phyloP scores from a whole-genome alignment of 2,113 vertebrate genomes.

The Mormoops blainvillei region DNA sequence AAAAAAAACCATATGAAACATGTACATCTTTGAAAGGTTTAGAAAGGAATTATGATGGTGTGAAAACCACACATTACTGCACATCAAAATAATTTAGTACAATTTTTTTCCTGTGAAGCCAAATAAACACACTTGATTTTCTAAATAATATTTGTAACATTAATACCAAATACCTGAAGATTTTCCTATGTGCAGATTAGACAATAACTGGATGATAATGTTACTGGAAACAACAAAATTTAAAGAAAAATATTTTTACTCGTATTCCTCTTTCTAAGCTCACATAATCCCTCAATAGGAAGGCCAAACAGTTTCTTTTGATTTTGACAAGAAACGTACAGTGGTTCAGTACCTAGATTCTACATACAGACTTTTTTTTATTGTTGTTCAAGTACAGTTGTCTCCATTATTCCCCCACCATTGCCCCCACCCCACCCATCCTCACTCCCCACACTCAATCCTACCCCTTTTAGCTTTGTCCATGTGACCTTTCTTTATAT shows the following conservation, averaged over 20 bases:
- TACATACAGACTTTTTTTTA: background rate
- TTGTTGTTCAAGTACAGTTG: too few relatives aligned
- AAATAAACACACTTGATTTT: background rate
- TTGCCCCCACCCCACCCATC: too few relatives aligned
- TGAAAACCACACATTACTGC: background rate
- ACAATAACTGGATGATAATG: background rate
- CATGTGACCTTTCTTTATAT: too few relatives aligned
- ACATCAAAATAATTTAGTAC: background rate
- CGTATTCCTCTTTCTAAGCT: background rate
- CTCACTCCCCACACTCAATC: too few relatives aligned
- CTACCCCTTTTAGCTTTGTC: too few relatives aligned
- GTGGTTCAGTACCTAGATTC: background rate
- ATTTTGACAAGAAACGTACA: background rate
- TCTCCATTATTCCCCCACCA: too few relatives aligned
- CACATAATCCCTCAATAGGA: background rate
- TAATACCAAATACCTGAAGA: background rate
- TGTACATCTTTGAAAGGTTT: slow-evolving; percentile 21
- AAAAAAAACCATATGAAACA: slow-evolving; percentile 45
- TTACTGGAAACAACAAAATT: background rate
- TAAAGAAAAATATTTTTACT: background rate
- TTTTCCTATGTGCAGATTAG: background rate
- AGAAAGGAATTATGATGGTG: slow-evolving; percentile 21
- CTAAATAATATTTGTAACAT: background rate
- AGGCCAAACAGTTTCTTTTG: background rate
- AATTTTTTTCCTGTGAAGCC: background rate